Evolutionary conservation across 2,888 invertebrate species (phyloP), one percentile per base, ranked within the genome.

Genomic region (Sipha maydis): DNA sequence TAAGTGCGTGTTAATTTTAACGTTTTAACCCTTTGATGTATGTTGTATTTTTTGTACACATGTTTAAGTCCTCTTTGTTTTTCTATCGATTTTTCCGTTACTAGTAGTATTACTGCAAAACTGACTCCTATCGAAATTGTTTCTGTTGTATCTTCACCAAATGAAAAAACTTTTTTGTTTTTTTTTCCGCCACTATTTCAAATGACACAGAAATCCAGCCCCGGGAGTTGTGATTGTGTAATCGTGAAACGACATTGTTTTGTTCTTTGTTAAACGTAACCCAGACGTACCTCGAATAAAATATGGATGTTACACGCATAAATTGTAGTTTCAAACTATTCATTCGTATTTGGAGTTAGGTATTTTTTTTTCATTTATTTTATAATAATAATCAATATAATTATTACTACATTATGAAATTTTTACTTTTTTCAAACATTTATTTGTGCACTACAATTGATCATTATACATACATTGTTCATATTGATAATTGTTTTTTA

Each of bases 91-190:
- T 77, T 77, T 69, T 48, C 67, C 25, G 19, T 7, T 76, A 76
- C 48, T 28, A n/a, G 19, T 19, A 19, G 78, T 48, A 85, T 85
- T 76, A 77, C 61, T 41, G 76, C n/a, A 85, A 67, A 85, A 85
- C 77, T 34, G 31, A 21, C 77, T 76, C 25, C 77, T 67, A 48
- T 85, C 77, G 85, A 69, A 78, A 85, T 78, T 78, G 85, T 85
- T 85, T 85, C 77, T 85, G 77, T 85, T 48, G 85, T 77, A 17
- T 69, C 25, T 25, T 19, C 19, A 77, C 31, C 85, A 48, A 78
- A 54, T 54, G 77, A 76, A 85, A 85, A 77, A 61, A 9, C 41
- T 28, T 48, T n/a, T 25, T 67, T 67, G 19, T 11, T 17, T 0
- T n/a, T 14, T 38, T 3, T 38, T 3, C n/a, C 75, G 9, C 56